phyloP scores from a whole-genome alignment of 2,888 invertebrate species.

The Myopa tessellatipennis region DNA sequence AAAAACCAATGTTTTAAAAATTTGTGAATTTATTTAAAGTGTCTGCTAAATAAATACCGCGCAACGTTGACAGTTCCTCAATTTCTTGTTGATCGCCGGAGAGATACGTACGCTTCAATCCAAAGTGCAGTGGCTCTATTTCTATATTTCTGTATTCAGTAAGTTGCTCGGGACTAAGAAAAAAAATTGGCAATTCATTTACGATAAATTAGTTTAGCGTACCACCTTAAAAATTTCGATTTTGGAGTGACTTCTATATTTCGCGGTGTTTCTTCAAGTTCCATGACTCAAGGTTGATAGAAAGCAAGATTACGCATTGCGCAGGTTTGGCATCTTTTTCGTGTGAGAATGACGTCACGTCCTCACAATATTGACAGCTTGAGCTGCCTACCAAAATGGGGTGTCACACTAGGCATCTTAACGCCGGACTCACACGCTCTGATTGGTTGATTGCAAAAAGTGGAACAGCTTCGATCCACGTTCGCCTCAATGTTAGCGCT shows the following conservation, averaged over 20 bases:
- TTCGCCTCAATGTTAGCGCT: too few species aligned
- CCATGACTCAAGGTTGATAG: not conserved
- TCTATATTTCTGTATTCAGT: slow-evolving; percentile 53
- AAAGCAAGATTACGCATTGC: not conserved
- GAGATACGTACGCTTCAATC: slow-evolving; percentile 56
- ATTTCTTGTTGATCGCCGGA: slow-evolving; percentile 52
- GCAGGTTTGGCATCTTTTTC: too few species aligned
- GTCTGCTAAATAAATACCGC: slow-evolving; percentile 49
- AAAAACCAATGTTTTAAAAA: slow-evolving; percentile 6
- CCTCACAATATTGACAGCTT: too few species aligned
- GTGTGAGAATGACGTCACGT: too few species aligned
- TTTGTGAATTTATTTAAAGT: not conserved
- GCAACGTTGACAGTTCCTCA: slow-evolving; percentile 53
- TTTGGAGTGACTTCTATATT: slow-evolving; percentile 53
- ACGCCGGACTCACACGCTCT: too few species aligned
- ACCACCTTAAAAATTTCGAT: slow-evolving; percentile 54
- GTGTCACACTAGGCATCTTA: too few species aligned
- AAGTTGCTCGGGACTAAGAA: slow-evolving; percentile 54
- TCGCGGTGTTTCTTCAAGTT: slow-evolving; percentile 22
- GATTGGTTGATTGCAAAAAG: too few species aligned
- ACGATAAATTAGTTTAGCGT: too few species aligned
- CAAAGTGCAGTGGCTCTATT: slow-evolving; percentile 48
- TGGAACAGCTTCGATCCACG: too few species aligned
- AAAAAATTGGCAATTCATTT: not conserved
- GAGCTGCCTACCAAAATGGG: too few species aligned